Percentiles rank a stretch among this genome's conserved stretches.
phyloP scores from a whole-genome alignment of 2,113 vertebrate species.

The Podarcis raffonei region DNA sequence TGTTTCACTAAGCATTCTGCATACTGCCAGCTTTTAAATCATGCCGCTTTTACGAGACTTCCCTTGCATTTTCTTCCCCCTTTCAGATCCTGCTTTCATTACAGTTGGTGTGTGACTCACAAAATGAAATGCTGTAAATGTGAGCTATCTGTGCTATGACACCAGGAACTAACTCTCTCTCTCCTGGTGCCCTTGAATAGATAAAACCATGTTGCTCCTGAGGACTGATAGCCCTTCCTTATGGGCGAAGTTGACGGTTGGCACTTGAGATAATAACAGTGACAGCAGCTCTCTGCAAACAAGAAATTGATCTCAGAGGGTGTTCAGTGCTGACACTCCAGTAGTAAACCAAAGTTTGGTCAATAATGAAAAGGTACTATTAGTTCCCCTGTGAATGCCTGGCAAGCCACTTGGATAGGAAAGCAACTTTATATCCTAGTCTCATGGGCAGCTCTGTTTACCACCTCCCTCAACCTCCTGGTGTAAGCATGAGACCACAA shows the following conservation, averaged over 20 bases:
- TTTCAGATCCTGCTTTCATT: neutral
- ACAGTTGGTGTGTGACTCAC: neutral
- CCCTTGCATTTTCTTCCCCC: neutral
- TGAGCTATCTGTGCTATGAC: neutral
- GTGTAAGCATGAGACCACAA: rapidly evolving
- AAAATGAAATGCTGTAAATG: rapidly evolving
- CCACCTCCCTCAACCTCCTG: neutral
- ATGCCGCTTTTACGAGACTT: neutral
- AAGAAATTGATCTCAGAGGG: neutral
- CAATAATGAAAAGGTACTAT: neutral
- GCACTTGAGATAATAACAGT: neutral
- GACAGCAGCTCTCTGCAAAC: neutral
- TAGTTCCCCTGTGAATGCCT: neutral
- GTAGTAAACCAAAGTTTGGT: neutral
- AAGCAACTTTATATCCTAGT: neutral
- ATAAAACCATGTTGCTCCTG: neutral
- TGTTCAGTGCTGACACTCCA: neutral
- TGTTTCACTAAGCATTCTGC: neutral
- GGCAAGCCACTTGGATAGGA: neutral
- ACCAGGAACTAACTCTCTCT: rapidly evolving
- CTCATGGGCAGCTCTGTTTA: neutral
- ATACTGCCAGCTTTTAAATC: neutral
- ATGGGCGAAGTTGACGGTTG: no score
- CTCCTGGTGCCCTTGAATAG: neutral
- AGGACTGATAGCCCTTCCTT: neutral